Base-by-base conservation (phyloP, 2,888 invertebrate species). In the Isotomurus palustris region DNA sequence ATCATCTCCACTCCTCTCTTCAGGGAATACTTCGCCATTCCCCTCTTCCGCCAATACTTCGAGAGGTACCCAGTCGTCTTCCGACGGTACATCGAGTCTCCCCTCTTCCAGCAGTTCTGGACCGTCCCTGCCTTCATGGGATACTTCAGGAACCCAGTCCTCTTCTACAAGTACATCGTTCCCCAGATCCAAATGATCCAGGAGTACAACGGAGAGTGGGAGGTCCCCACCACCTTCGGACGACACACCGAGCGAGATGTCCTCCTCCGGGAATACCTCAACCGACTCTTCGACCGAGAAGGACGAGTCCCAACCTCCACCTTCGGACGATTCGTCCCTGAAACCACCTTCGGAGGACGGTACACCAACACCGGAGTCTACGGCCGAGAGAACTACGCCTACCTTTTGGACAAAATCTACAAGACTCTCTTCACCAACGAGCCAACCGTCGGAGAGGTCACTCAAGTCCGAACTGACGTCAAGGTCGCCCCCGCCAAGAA, bases 401-500 rank as follows among this genome's bases (percentile, higher is more conserved):
- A n/a, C 44, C 24, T 44, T 8, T 28, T 47, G 47, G 47, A 28
- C 19, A 47, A 47, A 4, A 47, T 47, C 25, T 44, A 44, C 44
- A 25, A 44, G 44, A 14, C 19, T 24, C 24, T 44, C 6, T 21
- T 21, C 44, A n/a, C 22, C 22, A 22, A 14, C 44, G 22, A 22
- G 44, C 40, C 40, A 40, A 22, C 40, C 29, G 21, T 56, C 29
- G 57, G 40, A 29, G 52, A 47, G 17, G 29, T 55, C 38, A 40
- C 51, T 21, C 21, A 55, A 32, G 38, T 56, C 43, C 52, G 52
- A 53, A 60, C 59, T 47, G 59, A 59, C 28, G 59, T 59, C 43
- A 51, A 52, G 48, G 24, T 56, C 32, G 14, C 51, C 52, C 59
- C 59, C 28, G 22, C 38, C 19, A 35, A 51, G 17, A 36, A 55